Percentiles rank a stretch among this genome's conserved stretches.
Conservation (phyloP, 2,113 vertebrate genomes). For the Chionomys nivalis region DNA sequence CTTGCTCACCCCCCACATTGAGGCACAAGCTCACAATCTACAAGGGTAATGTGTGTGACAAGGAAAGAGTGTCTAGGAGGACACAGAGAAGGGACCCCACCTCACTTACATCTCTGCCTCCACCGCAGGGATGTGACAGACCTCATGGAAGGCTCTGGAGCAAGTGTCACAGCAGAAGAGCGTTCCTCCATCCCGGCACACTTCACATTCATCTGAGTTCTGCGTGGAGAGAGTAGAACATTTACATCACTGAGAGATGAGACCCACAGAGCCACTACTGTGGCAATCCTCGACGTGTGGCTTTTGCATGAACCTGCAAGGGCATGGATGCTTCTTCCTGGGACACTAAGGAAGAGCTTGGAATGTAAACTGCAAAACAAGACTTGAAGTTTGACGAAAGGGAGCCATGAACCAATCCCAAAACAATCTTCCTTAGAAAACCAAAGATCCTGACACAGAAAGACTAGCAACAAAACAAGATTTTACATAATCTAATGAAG, state of each 20-base stretch:
- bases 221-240: slow-evolving; percentile 9
- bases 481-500: not conserved
- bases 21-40: not conserved
- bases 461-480: not conserved
- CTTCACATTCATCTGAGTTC: slow-evolving; percentile 92
- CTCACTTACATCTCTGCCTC: slow-evolving; percentile 72
- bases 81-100: not conserved
- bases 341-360: not conserved
- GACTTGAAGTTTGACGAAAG: not conserved
- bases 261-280: not conserved
- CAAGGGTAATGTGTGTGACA: not conserved
- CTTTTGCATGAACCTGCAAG: not conserved
- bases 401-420: not conserved
- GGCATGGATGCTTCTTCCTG: not conserved
- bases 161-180: slow-evolving; percentile 95
- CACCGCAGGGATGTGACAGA: slow-evolving; percentile 90
- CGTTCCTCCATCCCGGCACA: slow-evolving; percentile 89
- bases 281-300: not conserved
- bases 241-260: not conserved
- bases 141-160: slow-evolving; percentile 91
- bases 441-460: not conserved
- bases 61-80: not conserved
- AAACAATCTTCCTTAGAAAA: not conserved
- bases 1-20: not conserved
- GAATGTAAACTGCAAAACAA: not conserved